phyloP scores from a whole-genome alignment of 1,140 invertebrate species.

The Elymnias hypermnestra region DNA sequence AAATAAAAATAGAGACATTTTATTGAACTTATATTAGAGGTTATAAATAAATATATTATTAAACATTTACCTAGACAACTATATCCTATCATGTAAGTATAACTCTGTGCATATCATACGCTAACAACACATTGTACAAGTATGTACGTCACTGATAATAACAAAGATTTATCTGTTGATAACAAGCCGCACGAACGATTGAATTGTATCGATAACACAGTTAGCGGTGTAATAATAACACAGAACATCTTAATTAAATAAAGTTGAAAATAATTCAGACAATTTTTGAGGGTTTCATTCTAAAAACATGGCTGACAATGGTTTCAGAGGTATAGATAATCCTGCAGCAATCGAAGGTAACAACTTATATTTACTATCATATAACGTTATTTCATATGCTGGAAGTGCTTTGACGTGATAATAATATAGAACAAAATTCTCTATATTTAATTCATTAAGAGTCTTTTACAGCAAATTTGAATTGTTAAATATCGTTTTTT shows the following conservation, averaged over 20 bases:
- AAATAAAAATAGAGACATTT: no score
- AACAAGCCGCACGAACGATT: slow-evolving; percentile 19
- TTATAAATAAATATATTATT: no score
- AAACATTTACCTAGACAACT: no score
- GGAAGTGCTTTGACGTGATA: no score
- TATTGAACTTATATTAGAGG: no score
- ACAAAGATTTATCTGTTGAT: slow-evolving; percentile 37
- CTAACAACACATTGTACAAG: neutral
- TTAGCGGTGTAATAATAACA: slow-evolving; percentile 21
- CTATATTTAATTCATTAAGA: no score
- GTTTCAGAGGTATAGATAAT: slow-evolving; percentile 16
- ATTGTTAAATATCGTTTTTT: no score
- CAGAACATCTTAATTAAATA: slow-evolving; percentile 25
- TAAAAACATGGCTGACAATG: slow-evolving; percentile 8
- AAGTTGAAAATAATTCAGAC: neutral
- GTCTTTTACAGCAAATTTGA: no score
- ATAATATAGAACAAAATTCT: no score
- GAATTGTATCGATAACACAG: slow-evolving; percentile 27
- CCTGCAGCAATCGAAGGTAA: slow-evolving; percentile 22
- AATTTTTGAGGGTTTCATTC: neutral
- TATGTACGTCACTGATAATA: slow-evolving; percentile 10
- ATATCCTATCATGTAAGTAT: no score
- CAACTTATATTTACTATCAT: neutral
- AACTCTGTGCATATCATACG: no score
- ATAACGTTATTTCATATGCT: neutral